Evolutionary conservation across 2,113 vertebrate species (phyloP).

Genomic region (Myrmophylax atrothorax): DNA sequence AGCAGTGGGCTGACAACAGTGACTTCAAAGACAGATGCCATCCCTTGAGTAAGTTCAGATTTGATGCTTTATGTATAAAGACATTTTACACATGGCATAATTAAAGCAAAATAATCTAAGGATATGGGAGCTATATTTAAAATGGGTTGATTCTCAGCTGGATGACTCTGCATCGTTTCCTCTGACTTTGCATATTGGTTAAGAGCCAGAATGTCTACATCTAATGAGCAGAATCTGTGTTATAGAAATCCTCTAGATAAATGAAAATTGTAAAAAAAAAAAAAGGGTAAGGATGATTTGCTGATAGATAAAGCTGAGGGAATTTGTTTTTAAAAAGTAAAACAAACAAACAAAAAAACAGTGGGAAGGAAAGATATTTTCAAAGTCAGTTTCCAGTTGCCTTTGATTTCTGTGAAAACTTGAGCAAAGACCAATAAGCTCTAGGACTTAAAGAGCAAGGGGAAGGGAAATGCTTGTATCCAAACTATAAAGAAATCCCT

Average conservation of each 20-base stretch:
- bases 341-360: background rate
- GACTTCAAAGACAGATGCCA: background rate
- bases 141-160: background rate
- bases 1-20: background rate
- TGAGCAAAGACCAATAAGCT: background rate
- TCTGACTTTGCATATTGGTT: background rate
- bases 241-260: background rate
- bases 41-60: background rate
- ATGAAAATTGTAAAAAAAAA: background rate
- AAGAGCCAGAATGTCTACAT: background rate
- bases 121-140: background rate
- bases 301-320: background rate
- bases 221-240: background rate
- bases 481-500: background rate
- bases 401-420: slow-evolving; percentile 8
- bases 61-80: background rate
- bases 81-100: background rate
- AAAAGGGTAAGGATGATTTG: background rate
- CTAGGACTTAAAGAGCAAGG: background rate
- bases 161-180: background rate
- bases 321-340: background rate
- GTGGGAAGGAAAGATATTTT: background rate
- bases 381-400: background rate
- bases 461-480: background rate
- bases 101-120: background rate